phyloP scores from a whole-genome alignment of 2,888 invertebrate genomes.

The Dermolepida albohirtum region DNA sequence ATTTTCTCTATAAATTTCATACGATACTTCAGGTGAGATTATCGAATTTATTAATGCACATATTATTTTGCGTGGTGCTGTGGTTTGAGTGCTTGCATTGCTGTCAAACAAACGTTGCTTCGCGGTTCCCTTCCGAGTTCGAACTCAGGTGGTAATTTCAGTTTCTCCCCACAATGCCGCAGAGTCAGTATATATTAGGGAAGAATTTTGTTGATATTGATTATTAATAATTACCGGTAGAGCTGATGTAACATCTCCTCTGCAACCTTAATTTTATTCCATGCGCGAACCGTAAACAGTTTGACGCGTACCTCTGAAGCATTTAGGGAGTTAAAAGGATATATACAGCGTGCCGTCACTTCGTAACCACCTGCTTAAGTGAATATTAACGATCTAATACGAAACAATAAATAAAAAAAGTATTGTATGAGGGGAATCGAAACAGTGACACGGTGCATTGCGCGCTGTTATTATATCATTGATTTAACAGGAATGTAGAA shows the following conservation, averaged over 20 bases:
- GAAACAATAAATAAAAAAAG: background rate
- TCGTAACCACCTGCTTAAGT: conserved; percentile 12
- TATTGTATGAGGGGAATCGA: too few relatives aligned
- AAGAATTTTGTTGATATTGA: conserved; percentile 31
- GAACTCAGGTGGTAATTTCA: conserved; percentile 11
- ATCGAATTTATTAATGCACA: too few relatives aligned
- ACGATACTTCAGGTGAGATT: too few relatives aligned
- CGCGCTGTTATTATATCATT: too few relatives aligned
- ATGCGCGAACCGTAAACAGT: conserved; percentile 39
- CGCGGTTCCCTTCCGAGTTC: background rate
- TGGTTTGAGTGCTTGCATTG: too few relatives aligned
- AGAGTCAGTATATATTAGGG: background rate
- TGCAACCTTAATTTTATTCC: conserved; percentile 38
- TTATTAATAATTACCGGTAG: conserved; percentile 33
- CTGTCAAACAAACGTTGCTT: too few relatives aligned
- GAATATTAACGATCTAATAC: conserved; percentile 10
- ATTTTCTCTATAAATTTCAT: too few relatives aligned
- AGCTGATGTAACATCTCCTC: conserved; percentile 5
- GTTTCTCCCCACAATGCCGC: background rate
- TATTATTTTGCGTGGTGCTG: too few relatives aligned
- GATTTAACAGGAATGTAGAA: too few relatives aligned
- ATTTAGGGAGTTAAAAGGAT: conserved; percentile 38
- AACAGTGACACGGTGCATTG: too few relatives aligned
- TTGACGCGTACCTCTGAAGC: conserved; percentile 34
- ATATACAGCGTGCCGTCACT: conserved; percentile 18